Percentiles rank a stretch among this genome's conserved stretches.
These are phyloP conservation scores for Athripsodes cinereus DNA, from an alignment of 2,888 invertebrate genomes.

Conservation along the genomic window DNA sequence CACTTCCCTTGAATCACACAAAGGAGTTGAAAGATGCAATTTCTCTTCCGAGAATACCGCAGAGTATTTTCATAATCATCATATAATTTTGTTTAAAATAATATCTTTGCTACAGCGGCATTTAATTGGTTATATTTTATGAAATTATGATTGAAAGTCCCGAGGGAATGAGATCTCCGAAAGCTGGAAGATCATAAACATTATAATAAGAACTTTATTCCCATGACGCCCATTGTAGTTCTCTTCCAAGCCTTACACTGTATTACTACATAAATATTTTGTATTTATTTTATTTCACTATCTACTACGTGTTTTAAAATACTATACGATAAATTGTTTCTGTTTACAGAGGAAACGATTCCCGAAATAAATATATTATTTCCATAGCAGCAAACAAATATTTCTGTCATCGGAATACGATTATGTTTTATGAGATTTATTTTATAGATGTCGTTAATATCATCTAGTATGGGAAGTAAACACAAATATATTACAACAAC, in stretches of 20 bases:
- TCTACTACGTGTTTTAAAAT: neutral
- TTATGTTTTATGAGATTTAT: neutral
- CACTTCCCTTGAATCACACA: no score
- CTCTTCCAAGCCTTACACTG: neutral
- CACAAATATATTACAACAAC: no score
- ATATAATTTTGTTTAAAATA: no score
- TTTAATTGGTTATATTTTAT: neutral
- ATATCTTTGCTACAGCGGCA: no score
- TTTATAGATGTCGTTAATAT: neutral
- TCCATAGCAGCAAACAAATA: neutral
- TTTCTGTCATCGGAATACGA: neutral
- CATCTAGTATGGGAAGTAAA: neutral
- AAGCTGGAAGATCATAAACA: neutral
- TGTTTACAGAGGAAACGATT: neutral
- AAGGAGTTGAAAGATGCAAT: no score
- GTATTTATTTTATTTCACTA: neutral
- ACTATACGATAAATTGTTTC: neutral
- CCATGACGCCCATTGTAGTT: neutral
- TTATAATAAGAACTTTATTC: neutral
- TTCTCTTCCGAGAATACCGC: no score
- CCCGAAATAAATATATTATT: neutral
- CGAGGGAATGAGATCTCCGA: neutral
- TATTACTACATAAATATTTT: neutral
- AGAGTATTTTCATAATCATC: no score
- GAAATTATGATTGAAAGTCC: neutral